phyloP scores from a whole-genome alignment of 2,113 vertebrate genomes.

The Cyprinodon variegatus region DNA sequence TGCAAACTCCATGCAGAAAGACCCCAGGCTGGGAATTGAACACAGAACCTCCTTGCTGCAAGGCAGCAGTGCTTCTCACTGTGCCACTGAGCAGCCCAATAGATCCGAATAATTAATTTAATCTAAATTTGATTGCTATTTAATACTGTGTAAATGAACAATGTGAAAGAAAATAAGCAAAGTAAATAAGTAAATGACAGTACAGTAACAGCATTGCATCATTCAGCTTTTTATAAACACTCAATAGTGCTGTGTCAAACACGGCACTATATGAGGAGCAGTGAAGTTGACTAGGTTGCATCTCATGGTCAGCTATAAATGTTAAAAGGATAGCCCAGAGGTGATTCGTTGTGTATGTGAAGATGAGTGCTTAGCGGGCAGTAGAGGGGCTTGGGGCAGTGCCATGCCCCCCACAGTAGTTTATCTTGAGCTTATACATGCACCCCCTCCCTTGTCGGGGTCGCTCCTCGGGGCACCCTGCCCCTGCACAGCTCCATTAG shows the following conservation, averaged over 20 bases:
- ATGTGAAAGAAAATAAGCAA: conserved; percentile 3
- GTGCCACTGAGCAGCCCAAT: no score
- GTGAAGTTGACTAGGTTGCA: conserved; percentile 51
- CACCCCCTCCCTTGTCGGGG: conserved; percentile 76
- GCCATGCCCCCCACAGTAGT: conserved; percentile 83
- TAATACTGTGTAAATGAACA: conserved; percentile 9
- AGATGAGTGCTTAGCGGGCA: conserved; percentile 74
- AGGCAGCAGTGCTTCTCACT: no score
- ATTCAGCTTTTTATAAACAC: conserved; percentile 60
- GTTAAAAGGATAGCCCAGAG: conserved; percentile 46
- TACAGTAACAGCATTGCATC: conserved; percentile 51
- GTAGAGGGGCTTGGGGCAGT: conserved; percentile 78
- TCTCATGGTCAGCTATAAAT: conserved; percentile 78
- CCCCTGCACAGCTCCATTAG: conserved; percentile 83
- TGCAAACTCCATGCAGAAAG: no score
- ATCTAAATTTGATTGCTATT: neutral
- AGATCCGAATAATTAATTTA: neutral
- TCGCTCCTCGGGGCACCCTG: conserved; percentile 79
- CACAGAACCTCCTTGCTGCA: no score
- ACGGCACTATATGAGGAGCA: conserved; percentile 48
- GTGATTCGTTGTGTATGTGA: conserved; percentile 43
- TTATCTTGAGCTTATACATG: conserved; percentile 82
- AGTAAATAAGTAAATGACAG: no score
- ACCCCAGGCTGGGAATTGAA: no score
- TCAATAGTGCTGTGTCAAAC: conserved; percentile 70